Base-by-base conservation (phyloP, 2,888 invertebrate species). In the Noctua comes region DNA sequence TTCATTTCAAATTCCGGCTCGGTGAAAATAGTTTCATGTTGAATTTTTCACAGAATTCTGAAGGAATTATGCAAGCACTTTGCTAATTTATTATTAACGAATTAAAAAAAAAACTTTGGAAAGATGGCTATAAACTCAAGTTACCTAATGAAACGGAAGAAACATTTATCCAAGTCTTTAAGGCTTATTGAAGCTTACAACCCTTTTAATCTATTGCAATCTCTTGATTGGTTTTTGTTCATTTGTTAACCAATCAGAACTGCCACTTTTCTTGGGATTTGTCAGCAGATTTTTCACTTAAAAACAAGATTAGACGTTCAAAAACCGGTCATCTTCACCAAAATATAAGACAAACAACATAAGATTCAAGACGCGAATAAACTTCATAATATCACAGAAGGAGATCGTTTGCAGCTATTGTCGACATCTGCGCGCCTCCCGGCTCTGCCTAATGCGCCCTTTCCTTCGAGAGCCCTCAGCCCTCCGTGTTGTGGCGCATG, bases 341-440 rank as follows among this genome's bases (percentile, higher is more conserved):
- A 24, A 36, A 64, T 54, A 66, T 79, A 71, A 71, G 24, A 68
- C 48, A 59, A 59, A 31, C 66, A 31, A 36, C 27, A 36, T 59
- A 59, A 57, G n/a, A 51, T 54, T 2, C 21, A 16, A 57, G 59
- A 46, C 43, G 57, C 21, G 59, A 66, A 78, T 57, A 72, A 83
- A 83, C 65, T 69, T 71, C 57, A 40, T 24, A 40, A 65, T 54
- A 66, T 40, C 43, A 69, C 31, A 3, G 57, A 36, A 66, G 43
- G 36, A 36, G 68, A 31, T 78, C 73, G 68, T 78, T 70, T 40
- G 65, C 18, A 73, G 73, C 73, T 73, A 84, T 83, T 70, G 80
- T 64, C 70, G 21, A 16, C 83, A 84, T 68, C 70, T 84, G 75
- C 46, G 73, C 70, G 68, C 83, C 69, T 73, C 66, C 73, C 84